phyloP scores from a whole-genome alignment of 1,140 invertebrate species.

The Epicauta chinensis region DNA sequence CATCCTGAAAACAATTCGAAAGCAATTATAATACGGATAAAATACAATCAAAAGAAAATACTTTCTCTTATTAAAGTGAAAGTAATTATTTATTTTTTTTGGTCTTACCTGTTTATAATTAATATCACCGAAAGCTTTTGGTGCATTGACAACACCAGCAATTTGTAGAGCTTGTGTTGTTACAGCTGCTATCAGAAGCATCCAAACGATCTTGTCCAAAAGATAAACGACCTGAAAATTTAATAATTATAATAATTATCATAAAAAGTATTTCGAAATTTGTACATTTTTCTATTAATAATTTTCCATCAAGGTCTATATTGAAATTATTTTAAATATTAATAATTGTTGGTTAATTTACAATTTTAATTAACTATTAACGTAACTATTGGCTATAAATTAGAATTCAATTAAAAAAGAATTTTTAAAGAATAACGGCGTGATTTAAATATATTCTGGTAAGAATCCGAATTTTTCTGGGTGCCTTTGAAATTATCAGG shows the following conservation, averaged over 20 bases:
- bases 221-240: conserved; percentile 34
- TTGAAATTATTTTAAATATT: too few relatives aligned
- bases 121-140: conserved; percentile 29
- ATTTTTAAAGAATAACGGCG: too few relatives aligned
- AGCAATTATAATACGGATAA: neutral
- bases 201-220: conserved; percentile 38
- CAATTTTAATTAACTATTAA: too few relatives aligned
- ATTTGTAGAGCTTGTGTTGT: conserved; percentile 36
- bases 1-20: conserved; percentile 16
- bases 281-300: too few relatives aligned
- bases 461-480: too few relatives aligned
- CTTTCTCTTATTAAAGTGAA: neutral
- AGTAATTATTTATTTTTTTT: neutral
- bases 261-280: neutral
- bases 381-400: too few relatives aligned
- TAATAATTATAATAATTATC: conserved; percentile 11
- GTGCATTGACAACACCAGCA: conserved; percentile 32
- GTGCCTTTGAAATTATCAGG: too few relatives aligned
- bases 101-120: conserved; percentile 26
- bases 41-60: neutral
- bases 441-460: too few relatives aligned
- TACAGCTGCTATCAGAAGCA: conserved; percentile 30
- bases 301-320: too few relatives aligned
- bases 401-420: too few relatives aligned
- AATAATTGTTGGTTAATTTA: too few relatives aligned